Evolutionary conservation across 2,797 vertebrate genomes (phyloP).

Genomic region (Rhinatrema bivittatum): DNA sequence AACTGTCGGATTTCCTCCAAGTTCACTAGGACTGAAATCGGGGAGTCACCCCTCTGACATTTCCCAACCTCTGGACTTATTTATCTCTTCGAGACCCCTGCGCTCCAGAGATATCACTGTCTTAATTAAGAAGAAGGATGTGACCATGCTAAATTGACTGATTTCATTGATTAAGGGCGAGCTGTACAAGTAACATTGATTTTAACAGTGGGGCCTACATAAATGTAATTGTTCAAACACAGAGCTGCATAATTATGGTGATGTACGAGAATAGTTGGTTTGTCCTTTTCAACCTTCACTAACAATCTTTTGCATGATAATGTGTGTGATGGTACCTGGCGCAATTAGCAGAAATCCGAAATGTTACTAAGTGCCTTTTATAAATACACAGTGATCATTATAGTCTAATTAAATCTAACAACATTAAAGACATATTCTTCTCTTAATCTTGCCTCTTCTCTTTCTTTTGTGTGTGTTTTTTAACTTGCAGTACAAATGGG

Average conservation of each 20-base stretch:
- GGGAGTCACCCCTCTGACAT: constrained; percentile 68
- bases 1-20: constrained; percentile 62
- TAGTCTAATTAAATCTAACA: constrained; percentile 55
- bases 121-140: constrained; percentile 87
- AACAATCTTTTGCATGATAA: constrained; percentile 68
- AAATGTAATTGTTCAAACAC: constrained; percentile 84
- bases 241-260: constrained; percentile 69
- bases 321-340: constrained; percentile 43
- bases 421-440: constrained; percentile 43
- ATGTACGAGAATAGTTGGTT: constrained; percentile 67
- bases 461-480: constrained; percentile 24
- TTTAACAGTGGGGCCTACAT: constrained; percentile 78
- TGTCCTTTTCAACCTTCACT: constrained; percentile 77
- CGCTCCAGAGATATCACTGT: constrained; percentile 75
- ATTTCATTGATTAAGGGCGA: constrained; percentile 81
- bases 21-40: constrained; percentile 55
- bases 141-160: constrained; percentile 77
- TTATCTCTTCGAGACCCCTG: constrained; percentile 72
- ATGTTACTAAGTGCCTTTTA: constrained; percentile 66
- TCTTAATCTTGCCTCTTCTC: constrained; percentile 35
- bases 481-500: no score
- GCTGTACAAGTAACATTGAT: constrained; percentile 81
- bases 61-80: constrained; percentile 74
- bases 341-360: constrained; percentile 68
- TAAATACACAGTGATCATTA: constrained; percentile 59